These are phyloP conservation scores for Drosophila willistoni DNA, from an alignment of 1,140 invertebrate species.

Conservation along the genomic window DNA sequence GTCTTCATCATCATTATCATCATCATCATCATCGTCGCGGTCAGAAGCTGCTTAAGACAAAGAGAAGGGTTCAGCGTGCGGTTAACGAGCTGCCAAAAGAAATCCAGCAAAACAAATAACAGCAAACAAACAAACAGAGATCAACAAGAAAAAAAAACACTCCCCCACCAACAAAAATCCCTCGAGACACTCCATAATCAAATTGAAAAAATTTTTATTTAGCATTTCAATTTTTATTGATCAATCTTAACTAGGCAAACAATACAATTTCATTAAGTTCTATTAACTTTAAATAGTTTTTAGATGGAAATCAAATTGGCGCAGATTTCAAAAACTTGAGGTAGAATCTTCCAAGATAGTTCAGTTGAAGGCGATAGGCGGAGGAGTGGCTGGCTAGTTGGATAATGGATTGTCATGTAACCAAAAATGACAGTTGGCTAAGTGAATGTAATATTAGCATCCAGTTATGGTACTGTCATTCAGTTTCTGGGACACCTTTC, in stretches of 20 bases:
- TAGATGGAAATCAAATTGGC: no score
- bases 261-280: no score
- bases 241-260: neutral
- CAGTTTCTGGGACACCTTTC: slow-evolving; percentile 20
- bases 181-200: neutral
- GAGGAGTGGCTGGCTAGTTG: no score
- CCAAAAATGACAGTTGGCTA: neutral
- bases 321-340: no score
- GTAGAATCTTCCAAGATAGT: no score
- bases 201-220: neutral
- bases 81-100: slow-evolving; percentile 55
- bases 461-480: slow-evolving; percentile 18
- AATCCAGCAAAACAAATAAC: neutral
- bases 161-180: no score
- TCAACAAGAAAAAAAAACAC: neutral
- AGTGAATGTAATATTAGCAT: neutral
- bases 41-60: slow-evolving; percentile 10
- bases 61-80: slow-evolving; percentile 8
- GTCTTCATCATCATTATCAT: slow-evolving; percentile 19
- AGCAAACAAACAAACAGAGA: neutral
- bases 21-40: neutral
- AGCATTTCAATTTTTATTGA: neutral
- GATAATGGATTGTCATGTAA: neutral
- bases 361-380: no score
- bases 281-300: no score